Base-by-base conservation (phyloP, 1,140 invertebrate genomes). In the Penaeus indicus region DNA sequence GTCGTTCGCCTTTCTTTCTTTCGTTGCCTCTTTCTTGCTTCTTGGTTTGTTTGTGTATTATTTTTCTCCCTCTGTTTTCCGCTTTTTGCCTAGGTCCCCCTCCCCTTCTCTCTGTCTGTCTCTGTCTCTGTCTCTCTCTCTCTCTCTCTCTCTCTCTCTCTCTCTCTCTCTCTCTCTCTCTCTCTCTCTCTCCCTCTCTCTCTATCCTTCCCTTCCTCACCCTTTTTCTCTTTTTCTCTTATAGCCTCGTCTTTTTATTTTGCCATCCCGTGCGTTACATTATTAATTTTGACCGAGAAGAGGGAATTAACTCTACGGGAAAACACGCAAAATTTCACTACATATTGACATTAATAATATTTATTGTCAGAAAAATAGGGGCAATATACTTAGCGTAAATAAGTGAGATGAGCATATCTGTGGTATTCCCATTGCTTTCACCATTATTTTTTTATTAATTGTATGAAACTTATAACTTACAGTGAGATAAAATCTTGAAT, bases 81-180 rank as follows among this genome's bases (percentile, higher is more conserved):
- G 11, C 54, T 54, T 81, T 54, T 54, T 81, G 11, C n/a, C 54
- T 22, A 16, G 22, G 25, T 22, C 54, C 27, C 54, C 25, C 21
- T 19, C 4, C 63, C 47, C 19, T 60, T 38, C 80, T 61, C 80
- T 82, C 60, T 22, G 60, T 72, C 67, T 72, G 1, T 72, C 67
- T 72, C 79, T 81, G 0, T 81, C 42, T 19, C 42, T 81, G 1
- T 54, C 10, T 81, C 79, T 54, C 47, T 81, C 42, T 81, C 79
- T 81, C 42, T 54, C 79, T 81, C 47, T 54, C 79, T 19, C 18
- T 82, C 42, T 47, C 54, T n/a, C 25, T 61, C 54, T 61, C 60
- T 47, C 80, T 61, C 18, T 47, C 54, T 82, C 21, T 72, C 67
- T 72, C 21, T 72, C 67, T 72, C 67, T 72, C 32, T 72, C 67